Base-by-base conservation (phyloP, 2,888 invertebrate species). In the Carabus problematicus region DNA sequence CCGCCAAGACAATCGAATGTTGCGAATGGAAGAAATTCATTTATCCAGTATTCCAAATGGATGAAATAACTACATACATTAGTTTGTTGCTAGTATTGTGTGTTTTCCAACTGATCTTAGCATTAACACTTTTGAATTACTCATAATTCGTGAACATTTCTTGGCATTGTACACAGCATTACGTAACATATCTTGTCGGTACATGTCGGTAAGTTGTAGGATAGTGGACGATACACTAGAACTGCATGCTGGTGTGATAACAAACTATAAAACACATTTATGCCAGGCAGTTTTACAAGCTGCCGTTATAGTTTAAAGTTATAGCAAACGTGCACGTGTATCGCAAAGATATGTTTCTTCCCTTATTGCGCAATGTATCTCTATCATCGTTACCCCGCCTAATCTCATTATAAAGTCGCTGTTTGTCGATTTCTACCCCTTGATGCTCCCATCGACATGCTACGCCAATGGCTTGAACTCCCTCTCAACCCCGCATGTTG, bases 1-100 rank as follows among this genome's bases (percentile, higher is more conserved):
- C 63, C 29, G 12, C 9, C 12, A 16, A 49, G 63, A 63, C 63
- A 62, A 62, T 62, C 61, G 61, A 62, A 62, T 47, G 47, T 62
- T 60, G 11, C 60, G 16, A 42, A 43, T 45, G 45, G n/a, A 29
- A 29, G 49, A 49, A 16, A 54, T 63, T 63, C 63, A 63, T 63
- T 63, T 63, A 41, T 63, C 52, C 54, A 39, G 39, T 62, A 7
- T 14, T 12, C 45, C n/a, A 45, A 6, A 45, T 6, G 2, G n/a
- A 45, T 29, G 29, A 6, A 29, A 29, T 29, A 29, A 29, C 3
- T 29, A 29, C 29, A 29, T 29, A 29, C 29, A 29, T 29, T 29
- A 29, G 29, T n/a, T n/a, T n/a, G n/a, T n/a, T n/a, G n/a, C n/a
- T n/a, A 29, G 29, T 29, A 29, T 3, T 29, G 29, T 29, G 29